Percentiles rank a stretch among this genome's conserved stretches.
phyloP scores from a whole-genome alignment of 37 sponge, comb jelly and placozoan genomes.

The Agelas oroides region DNA sequence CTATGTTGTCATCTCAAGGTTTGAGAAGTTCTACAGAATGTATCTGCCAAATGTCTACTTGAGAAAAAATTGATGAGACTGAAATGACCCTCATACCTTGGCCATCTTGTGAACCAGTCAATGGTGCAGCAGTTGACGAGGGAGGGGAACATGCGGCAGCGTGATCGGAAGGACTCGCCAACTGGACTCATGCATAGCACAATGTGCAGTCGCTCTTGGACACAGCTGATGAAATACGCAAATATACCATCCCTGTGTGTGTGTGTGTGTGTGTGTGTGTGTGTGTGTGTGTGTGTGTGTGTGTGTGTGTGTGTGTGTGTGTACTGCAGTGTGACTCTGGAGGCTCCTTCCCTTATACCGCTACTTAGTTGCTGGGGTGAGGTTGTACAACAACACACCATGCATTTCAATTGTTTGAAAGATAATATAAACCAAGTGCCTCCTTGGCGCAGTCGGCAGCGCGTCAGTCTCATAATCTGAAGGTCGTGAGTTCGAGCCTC shows the following conservation, averaged over 20 bases:
- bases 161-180: slow-evolving; percentile 94
- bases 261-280: not conserved
- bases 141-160: slow-evolving; percentile 98
- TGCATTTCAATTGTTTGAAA: too few relatives aligned
- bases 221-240: slow-evolving; percentile 90
- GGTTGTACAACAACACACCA: too few relatives aligned
- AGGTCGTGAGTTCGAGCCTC: slow-evolving; percentile 97
- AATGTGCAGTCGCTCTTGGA: slow-evolving; percentile 94
- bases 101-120: slow-evolving; percentile 99
- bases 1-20: too few relatives aligned
- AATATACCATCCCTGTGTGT: slow-evolving; percentile 92
- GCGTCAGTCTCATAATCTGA: slow-evolving; percentile 98
- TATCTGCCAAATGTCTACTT: not conserved
- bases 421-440: slow-evolving; percentile 47
- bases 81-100: slow-evolving; percentile 35
- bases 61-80: too few relatives aligned
- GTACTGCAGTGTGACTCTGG: not conserved
- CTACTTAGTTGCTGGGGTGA: not conserved
- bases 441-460: slow-evolving; percentile 92
- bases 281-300: too few relatives aligned
- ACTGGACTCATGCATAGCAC: slow-evolving; percentile 99
- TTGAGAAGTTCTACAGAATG: not conserved
- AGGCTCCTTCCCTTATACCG: not conserved
- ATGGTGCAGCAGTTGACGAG: slow-evolving; percentile 99
- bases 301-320: not conserved